Conservation (phyloP, 2,113 vertebrate species). For the Oryzias javanicus region DNA sequence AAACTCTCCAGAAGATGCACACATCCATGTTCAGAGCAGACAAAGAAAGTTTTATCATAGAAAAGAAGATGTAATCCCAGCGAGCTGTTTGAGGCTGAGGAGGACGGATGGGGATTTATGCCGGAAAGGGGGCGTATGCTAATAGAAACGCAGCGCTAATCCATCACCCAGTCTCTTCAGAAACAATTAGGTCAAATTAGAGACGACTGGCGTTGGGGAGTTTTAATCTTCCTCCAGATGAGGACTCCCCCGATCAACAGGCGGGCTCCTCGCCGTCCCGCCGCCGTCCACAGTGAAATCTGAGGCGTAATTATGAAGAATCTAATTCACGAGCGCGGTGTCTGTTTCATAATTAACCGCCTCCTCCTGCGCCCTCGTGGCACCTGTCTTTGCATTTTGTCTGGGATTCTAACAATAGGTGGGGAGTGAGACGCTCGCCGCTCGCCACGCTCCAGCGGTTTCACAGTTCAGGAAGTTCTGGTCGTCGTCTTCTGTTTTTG, state of each 20-base stretch:
- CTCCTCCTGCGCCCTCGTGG: conserved; percentile 38
- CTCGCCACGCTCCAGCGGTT: not conserved
- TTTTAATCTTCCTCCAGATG: conserved; percentile 67
- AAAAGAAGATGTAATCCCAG: conserved; percentile 18
- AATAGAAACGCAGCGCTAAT: conserved; percentile 57
- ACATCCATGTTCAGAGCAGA: not conserved
- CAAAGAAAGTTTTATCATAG: not conserved
- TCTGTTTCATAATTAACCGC: conserved; percentile 56
- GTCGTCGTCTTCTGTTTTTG: not conserved
- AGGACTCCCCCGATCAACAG: conserved; percentile 72
- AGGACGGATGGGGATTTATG: conserved; percentile 37
- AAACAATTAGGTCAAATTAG: conserved; percentile 71
- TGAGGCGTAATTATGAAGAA: conserved; percentile 54
- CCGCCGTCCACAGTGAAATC: conserved; percentile 45
- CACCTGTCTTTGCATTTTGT: conserved; percentile 55
- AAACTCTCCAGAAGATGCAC: no score
- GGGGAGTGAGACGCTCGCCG: conserved; percentile 8
- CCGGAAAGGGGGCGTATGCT: conserved; percentile 39
- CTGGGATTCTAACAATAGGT: conserved; percentile 20
- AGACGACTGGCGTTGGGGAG: conserved; percentile 36
- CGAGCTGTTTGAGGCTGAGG: conserved; percentile 7
- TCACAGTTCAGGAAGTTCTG: not conserved
- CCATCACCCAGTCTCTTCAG: conserved; percentile 60
- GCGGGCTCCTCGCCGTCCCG: conserved; percentile 63
- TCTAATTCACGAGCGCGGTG: conserved; percentile 22